Base-by-base conservation (phyloP, 2,797 vertebrate genomes). In the Smutsia gigantea region DNA sequence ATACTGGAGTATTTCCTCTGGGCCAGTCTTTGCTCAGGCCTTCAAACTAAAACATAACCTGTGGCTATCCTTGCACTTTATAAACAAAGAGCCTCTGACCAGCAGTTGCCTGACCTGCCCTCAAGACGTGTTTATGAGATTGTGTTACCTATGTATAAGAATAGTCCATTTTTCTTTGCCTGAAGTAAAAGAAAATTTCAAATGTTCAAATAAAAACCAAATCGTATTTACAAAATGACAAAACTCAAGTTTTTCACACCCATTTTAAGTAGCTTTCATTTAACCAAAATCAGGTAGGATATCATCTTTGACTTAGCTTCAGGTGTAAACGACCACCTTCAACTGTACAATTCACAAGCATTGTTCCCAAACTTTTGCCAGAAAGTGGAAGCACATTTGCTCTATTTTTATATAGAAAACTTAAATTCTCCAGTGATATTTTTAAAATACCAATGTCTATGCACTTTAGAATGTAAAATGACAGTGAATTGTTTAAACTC, bases 381-480 rank as follows among this genome's bases (percentile, higher is more conserved):
- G 42, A 75, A 96, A 87, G 75, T 75, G 96, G 23, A 37, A 93
- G 92, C 96, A 89, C 19, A 37, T 51, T 39, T 96, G 64, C 79
- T 93, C 93, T 98, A 98, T 98, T 98, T 98, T 99, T 98, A 49
- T 97, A 98, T 77, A 98, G 94, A 98, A 94, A 93, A 42, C 86
- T 92, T 2, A 93, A 98, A 90, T 97, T 98, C 90, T 97, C 84
- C 83, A 95, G 29, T 95, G 95, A 95, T 98, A 98, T 98, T 98
- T 98, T 94, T 55, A 64, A 92, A 98, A 66, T 89, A 84, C 37
- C 93, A 84, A 87, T 18, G 74, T 97, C 94, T 86, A 97, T 98
- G 98, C 98, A 99, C 98, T 98, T 98, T 98, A 97, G 97, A 97
- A 98, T 98, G 93, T 98, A 98, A 98, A 98, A 68, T 97, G 97